phyloP scores from a whole-genome alignment of 2,888 invertebrate species.

The Cotesia congregata region DNA sequence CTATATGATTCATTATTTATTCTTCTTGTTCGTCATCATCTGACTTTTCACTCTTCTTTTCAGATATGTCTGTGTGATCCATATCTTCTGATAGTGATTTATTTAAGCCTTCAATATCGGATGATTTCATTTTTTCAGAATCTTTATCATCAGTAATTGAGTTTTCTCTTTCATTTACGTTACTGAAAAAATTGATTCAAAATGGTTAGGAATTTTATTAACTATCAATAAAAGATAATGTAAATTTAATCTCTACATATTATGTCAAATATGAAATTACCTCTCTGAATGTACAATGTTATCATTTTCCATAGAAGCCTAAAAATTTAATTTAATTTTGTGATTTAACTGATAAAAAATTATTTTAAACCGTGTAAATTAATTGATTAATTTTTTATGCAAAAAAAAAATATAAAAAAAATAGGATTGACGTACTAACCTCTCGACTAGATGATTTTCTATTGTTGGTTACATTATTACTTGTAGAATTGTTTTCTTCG shows the following conservation, averaged over 20 bases:
- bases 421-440: conserved; percentile 53
- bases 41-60: conserved; percentile 65
- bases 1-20: conserved; percentile 51
- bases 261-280: conserved; percentile 49
- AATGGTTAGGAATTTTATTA: not conserved
- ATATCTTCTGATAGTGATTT: conserved; percentile 57
- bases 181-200: conserved; percentile 41
- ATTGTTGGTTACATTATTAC: conserved; percentile 63
- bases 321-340: conserved; percentile 41
- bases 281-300: conserved; percentile 57
- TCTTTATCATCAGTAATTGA: conserved; percentile 48
- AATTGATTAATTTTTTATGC: not conserved
- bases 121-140: conserved; percentile 55
- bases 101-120: conserved; percentile 56
- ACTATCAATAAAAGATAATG: too few species aligned
- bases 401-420: not conserved
- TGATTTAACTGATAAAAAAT: conserved; percentile 8
- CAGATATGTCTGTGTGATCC: conserved; percentile 59
- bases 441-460: conserved; percentile 69
- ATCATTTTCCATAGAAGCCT: conserved; percentile 68
- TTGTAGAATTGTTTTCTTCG: conserved; percentile 56
- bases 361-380: not conserved
- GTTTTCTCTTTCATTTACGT: conserved; percentile 60
- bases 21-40: conserved; percentile 67
- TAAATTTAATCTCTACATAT: conserved; percentile 19